These are phyloP conservation scores for Scolopax mira DNA, from an alignment of 2,113 vertebrate genomes.

Conservation along the genomic window DNA sequence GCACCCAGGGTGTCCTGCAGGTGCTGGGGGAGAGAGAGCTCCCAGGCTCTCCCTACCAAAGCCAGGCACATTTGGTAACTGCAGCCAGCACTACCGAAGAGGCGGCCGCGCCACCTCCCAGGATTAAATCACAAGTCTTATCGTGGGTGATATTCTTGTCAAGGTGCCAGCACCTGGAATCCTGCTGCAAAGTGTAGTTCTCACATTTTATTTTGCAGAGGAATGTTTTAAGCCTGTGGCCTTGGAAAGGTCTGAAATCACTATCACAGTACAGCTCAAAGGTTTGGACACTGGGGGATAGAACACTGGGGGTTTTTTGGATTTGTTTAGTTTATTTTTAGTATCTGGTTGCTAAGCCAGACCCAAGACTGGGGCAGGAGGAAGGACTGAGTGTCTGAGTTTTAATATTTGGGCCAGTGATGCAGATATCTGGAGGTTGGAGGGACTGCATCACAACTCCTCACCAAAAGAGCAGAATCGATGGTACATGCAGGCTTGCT, in stretches of 20 bases:
- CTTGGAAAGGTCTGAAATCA: not conserved
- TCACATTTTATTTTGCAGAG: not conserved
- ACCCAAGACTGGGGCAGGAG: not conserved
- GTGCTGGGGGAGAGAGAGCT: not conserved
- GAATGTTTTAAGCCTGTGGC: not conserved
- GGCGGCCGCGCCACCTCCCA: not conserved
- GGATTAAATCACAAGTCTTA: not conserved
- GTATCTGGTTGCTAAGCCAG: not conserved
- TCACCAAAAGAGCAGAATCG: not conserved
- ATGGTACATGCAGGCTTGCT: not conserved
- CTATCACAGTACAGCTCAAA: not conserved
- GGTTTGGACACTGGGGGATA: not conserved
- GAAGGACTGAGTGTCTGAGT: not conserved
- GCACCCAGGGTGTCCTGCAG: not conserved
- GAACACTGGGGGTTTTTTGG: rapidly evolving
- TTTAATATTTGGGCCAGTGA: not conserved
- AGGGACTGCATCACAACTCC: not conserved
- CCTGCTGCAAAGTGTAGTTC: not conserved
- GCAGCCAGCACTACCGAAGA: not conserved
- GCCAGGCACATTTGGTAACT: not conserved
- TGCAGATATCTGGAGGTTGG: not conserved
- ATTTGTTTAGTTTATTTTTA: not conserved
- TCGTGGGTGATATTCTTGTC: not conserved
- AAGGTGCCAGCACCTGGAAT: not conserved
- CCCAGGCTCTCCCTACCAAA: not conserved